phyloP scores from a whole-genome alignment of 1,140 invertebrate species.

The Drosophila rufa region DNA sequence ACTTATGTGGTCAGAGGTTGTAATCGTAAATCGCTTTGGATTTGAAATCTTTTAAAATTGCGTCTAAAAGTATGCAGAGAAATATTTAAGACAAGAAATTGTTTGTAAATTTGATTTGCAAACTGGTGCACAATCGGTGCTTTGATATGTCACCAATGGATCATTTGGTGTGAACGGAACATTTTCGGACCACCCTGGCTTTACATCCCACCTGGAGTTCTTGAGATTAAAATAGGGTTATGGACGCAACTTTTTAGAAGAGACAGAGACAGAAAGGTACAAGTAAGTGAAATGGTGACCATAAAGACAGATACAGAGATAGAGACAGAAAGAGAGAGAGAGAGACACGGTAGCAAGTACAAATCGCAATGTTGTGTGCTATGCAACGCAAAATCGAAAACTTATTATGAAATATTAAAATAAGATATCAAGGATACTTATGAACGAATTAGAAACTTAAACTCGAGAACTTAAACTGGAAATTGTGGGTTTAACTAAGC shows the following conservation, averaged over 20 bases:
- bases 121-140: no score
- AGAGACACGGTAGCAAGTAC: conserved; percentile 47
- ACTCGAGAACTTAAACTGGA: background rate
- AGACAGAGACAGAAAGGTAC: conserved; percentile 32
- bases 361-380: conserved; percentile 63
- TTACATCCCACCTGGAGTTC: conserved; percentile 12
- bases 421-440: conserved; percentile 8
- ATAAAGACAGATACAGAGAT: conserved; percentile 17
- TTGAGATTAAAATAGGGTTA: conserved; percentile 14
- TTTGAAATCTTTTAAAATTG: no score
- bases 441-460: background rate
- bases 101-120: no score
- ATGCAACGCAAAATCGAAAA: conserved; percentile 49
- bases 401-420: conserved; percentile 7
- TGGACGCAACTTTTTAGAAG: conserved; percentile 48
- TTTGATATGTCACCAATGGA: background rate
- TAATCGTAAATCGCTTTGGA: no score
- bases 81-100: no score
- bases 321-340: conserved; percentile 19
- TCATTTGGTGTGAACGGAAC: no score
- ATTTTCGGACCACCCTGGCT: conserved; percentile 9
- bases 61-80: no score
- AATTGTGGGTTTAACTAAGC: conserved; percentile 1
- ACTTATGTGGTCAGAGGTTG: no score
- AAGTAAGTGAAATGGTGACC: conserved; percentile 3